phyloP scores from a whole-genome alignment of 2,113 vertebrate genomes.

The Salvelinus namaycush region DNA sequence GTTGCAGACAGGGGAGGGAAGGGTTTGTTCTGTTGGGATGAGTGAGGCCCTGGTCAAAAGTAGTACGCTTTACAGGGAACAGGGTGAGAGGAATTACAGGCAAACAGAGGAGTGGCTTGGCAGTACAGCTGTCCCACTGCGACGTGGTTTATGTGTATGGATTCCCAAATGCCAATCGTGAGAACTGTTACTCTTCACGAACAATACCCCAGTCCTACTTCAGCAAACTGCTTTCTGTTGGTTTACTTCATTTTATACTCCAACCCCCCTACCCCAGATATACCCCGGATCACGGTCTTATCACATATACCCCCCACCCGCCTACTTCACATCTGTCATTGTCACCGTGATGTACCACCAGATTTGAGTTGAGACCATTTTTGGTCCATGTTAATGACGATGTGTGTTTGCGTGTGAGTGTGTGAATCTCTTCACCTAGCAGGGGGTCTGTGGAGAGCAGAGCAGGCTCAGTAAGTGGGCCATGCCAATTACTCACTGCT shows the following conservation, averaged over 20 bases:
- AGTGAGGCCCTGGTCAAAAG: not conserved
- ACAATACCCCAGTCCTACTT: too few relatives aligned
- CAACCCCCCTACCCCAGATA: too few relatives aligned
- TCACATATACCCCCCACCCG: too few relatives aligned
- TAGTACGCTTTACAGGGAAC: too few relatives aligned
- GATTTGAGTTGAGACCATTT: too few relatives aligned
- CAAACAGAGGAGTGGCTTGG: not conserved
- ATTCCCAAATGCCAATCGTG: not conserved
- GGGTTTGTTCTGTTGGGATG: not conserved
- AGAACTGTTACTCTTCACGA: too few relatives aligned
- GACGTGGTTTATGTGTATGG: conserved; percentile 10
- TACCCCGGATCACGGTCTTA: too few relatives aligned
- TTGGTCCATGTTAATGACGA: not conserved
- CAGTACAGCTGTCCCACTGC: not conserved
- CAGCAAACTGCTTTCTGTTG: not conserved
- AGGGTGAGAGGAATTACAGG: not conserved
- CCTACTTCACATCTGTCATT: not conserved
- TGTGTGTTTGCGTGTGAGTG: conserved; percentile 15
- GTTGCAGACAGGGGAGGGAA: too few relatives aligned
- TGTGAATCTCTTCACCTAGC: conserved; percentile 39
- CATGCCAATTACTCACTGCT: conserved; percentile 54
- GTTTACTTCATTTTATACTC: too few relatives aligned
- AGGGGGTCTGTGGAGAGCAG: conserved; percentile 20
- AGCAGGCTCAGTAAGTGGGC: conserved; percentile 51
- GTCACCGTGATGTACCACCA: not conserved